A percentile compares a stretch with the other conserved stretches of the same genome.
These are phyloP conservation scores for Chaenodraco wilsoni DNA, from an alignment of 2,797 vertebrate species.

Conservation along the genomic window DNA sequence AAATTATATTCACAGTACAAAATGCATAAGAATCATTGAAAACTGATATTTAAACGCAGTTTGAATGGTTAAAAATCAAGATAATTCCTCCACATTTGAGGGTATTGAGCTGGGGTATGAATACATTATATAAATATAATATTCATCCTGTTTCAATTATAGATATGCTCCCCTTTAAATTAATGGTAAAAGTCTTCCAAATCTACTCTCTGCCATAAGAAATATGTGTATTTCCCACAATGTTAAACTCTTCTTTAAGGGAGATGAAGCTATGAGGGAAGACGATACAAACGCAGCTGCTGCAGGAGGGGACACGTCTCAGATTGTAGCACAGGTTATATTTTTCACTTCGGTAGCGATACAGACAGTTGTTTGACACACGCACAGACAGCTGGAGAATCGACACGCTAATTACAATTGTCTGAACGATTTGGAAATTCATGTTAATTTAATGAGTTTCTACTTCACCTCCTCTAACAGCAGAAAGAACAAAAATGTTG, in stretches of 20 bases:
- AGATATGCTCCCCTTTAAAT: no score
- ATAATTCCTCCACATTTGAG: no score
- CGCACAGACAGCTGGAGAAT: slow-evolving; percentile 60
- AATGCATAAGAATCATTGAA: no score
- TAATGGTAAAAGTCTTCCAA: neutral
- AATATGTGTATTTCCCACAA: slow-evolving; percentile 5
- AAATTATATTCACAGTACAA: no score
- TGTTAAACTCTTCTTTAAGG: slow-evolving; percentile 34
- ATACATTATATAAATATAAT: no score
- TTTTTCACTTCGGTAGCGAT: slow-evolving; percentile 30
- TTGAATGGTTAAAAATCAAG: no score
- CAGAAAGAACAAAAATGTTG: neutral
- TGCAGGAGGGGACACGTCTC: slow-evolving; percentile 8
- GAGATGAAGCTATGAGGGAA: slow-evolving; percentile 28
- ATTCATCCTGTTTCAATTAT: no score
- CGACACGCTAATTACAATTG: slow-evolving; percentile 55
- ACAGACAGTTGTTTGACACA: slow-evolving; percentile 51
- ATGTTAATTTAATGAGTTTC: slow-evolving; percentile 21
- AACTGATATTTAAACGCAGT: no score
- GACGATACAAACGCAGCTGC: slow-evolving; percentile 36
- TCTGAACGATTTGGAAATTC: slow-evolving; percentile 51
- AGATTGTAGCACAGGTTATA: slow-evolving; percentile 28
- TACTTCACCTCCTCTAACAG: slow-evolving; percentile 31
- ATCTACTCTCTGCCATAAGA: neutral
- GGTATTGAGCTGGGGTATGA: no score